Evolutionary conservation across 2,888 invertebrate genomes (phyloP), one percentile per base, ranked within the genome.

Genomic region (Cephus spinipes): DNA sequence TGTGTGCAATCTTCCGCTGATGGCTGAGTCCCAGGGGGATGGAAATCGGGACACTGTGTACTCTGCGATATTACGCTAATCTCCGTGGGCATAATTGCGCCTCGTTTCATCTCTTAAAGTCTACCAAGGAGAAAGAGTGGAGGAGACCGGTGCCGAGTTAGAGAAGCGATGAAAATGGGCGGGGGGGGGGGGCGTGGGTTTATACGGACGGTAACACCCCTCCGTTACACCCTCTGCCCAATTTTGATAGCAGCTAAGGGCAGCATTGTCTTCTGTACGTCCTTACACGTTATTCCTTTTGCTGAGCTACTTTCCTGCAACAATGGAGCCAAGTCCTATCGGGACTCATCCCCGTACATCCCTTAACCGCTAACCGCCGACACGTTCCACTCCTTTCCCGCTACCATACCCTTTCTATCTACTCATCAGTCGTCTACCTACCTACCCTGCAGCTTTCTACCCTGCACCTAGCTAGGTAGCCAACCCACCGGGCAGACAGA

Each of bases 51-150:
- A 74, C 77, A 74, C 77, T 71, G 77, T 77, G 75, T 78, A 78
- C 76, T 73, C 78, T 74, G 75, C 34, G 73, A 78, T 78, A 78
- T 78, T 78, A 78, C 76, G 75, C 75, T 78, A 78, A 78, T 78
- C 78, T 78, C 76, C 73, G 68, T 23, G 55, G 78, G 75, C 76
- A 76, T 78, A 75, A 75, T 78, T 75, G 78, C 68, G 78, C 68
- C 36, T 75, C 78, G 73, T 78, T 78, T 78, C 75, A 78, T 75
- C 34, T 69, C 76, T 76, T 73, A 71, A 78, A 76, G 75, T 75
- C 75, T 75, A 0, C 31, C 71, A 30, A 32, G 71, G 31, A 69
- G 40, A 69, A 69, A 69, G 31, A 30, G 31, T 32, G 31, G 15
- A 32, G 31, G 12, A 31, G 32, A 69, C 12, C 23, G 40, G 40